Conservation (phyloP, 35 echinoderm and acorn worm species). For the Lytechinus variegatus region DNA sequence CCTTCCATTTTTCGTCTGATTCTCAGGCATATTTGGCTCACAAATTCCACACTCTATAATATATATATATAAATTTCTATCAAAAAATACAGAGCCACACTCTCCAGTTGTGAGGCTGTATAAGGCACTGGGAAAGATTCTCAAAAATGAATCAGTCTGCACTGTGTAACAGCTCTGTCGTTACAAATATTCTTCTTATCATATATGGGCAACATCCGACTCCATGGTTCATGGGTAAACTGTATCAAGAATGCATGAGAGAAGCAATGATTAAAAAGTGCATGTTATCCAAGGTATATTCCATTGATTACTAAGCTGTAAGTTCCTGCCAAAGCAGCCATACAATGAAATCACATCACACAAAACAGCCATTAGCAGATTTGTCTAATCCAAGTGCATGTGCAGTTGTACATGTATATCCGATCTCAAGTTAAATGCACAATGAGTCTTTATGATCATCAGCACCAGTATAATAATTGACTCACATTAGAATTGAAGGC, state of each 20-base stretch:
- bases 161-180: neutral
- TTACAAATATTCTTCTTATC: slow-evolving; percentile 5
- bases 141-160: neutral
- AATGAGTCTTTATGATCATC: neutral
- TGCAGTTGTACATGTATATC: neutral
- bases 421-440: neutral
- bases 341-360: neutral
- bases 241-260: neutral
- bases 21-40: slow-evolving; percentile 24
- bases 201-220: slow-evolving; percentile 22
- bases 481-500: neutral
- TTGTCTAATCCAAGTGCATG: neutral
- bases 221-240: slow-evolving; percentile 3
- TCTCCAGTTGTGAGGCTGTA: neutral
- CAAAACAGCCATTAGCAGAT: neutral
- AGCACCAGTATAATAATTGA: neutral
- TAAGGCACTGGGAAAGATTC: slow-evolving; percentile 23
- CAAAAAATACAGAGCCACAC: slow-evolving; percentile 38
- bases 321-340: neutral
- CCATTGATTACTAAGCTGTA: neutral
- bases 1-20: neutral
- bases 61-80: neutral
- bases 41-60: neutral
- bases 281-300: slow-evolving; percentile 30
- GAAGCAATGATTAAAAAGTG: neutral